phyloP scores from a whole-genome alignment of 1,140 invertebrate genomes.

The Anthonomus grandis region DNA sequence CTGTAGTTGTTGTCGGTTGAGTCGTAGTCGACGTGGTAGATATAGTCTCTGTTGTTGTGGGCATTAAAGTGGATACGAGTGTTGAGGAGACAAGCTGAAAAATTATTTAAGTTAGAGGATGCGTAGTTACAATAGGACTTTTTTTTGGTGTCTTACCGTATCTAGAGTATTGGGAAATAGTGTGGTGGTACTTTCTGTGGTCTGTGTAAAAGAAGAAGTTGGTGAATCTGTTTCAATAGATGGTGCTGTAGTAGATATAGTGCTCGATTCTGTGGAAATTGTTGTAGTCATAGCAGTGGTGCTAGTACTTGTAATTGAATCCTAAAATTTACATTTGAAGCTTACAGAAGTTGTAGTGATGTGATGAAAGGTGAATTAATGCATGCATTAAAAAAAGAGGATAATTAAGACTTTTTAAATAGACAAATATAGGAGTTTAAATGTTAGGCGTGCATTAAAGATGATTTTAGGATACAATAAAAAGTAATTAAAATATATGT shows the following conservation, averaged over 20 bases:
- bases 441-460: no score
- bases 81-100: conserved; percentile 7
- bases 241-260: neutral
- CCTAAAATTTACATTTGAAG: conserved; percentile 5
- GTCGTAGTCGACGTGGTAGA: conserved; percentile 8
- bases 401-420: neutral
- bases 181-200: conserved; percentile 2
- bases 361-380: neutral
- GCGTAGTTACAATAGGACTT: neutral
- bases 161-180: conserved; percentile 1
- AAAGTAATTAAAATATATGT: no score
- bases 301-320: conserved; percentile 3
- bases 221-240: conserved; percentile 3
- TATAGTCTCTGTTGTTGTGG: no score
- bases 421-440: no score
- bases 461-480: no score
- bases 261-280: neutral
- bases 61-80: neutral
- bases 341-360: neutral
- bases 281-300: no score
- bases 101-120: no score
- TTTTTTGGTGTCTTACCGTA: neutral
- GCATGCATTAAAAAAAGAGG: neutral
- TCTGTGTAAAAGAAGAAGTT: conserved; percentile 1
- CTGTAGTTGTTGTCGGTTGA: conserved; percentile 26